Conservation (phyloP, 2,113 vertebrate genomes). For the Oncorhynchus gorbuscha region DNA sequence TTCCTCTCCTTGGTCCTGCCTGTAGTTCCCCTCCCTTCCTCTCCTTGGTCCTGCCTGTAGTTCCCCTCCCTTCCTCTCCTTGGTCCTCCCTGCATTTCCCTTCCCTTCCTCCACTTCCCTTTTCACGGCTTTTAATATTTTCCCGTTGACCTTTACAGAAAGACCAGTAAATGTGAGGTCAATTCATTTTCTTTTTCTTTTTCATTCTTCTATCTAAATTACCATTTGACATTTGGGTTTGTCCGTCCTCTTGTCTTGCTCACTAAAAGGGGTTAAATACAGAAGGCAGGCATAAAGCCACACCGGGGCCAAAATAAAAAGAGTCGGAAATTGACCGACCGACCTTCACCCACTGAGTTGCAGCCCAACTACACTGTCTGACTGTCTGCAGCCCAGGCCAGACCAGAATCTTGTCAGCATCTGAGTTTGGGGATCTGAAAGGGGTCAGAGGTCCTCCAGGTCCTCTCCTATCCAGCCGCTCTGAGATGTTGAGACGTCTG, state of each 20-base stretch:
- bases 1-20: no score
- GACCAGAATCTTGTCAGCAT: background rate
- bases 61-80: no score
- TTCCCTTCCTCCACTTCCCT: no score
- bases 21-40: no score
- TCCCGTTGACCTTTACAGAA: slow-evolving; percentile 40
- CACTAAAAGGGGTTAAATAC: slow-evolving; percentile 40
- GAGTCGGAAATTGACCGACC: background rate
- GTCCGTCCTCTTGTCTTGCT: slow-evolving; percentile 31
- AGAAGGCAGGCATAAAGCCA: slow-evolving; percentile 15
- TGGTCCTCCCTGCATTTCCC: no score
- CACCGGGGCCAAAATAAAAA: background rate
- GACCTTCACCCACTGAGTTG: no score
- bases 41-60: no score
- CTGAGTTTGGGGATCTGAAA: background rate
- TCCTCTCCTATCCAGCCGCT: no score
- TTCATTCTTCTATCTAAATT: slow-evolving; percentile 39
- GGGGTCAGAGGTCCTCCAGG: no score
- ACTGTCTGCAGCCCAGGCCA: no score
- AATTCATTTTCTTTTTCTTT: slow-evolving; percentile 15
- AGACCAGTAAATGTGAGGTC: slow-evolving; percentile 39
- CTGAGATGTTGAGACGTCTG: background rate
- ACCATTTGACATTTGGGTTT: slow-evolving; percentile 48
- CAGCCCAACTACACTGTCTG: no score
- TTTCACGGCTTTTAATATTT: slow-evolving; percentile 26